phyloP scores from a whole-genome alignment of 2,113 vertebrate genomes.

The Cyanistes caeruleus region DNA sequence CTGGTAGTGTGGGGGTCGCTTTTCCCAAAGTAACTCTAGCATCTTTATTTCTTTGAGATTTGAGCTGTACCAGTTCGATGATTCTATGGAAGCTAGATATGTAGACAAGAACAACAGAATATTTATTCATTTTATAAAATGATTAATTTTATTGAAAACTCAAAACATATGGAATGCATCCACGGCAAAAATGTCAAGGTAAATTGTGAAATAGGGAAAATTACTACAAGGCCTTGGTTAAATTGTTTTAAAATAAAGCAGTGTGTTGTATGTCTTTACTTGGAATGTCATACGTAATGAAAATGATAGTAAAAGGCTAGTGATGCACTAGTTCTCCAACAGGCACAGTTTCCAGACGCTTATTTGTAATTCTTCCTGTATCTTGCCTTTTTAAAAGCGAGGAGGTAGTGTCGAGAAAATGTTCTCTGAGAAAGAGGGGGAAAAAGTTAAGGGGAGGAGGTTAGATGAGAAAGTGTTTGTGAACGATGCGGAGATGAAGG shows the following conservation, averaged over 20 bases:
- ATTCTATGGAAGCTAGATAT: background rate
- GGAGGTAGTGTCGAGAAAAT: background rate
- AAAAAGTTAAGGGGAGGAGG: rapidly evolving
- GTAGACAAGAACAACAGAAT: background rate
- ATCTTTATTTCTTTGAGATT: background rate
- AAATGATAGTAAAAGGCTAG: background rate
- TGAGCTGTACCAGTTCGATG: background rate
- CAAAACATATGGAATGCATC: background rate
- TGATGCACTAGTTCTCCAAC: background rate
- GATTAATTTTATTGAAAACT: background rate
- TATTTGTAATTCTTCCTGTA: background rate
- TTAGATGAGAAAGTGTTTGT: background rate
- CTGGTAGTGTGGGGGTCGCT: background rate
- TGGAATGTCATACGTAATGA: background rate
- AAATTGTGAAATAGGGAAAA: background rate
- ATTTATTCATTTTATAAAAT: background rate
- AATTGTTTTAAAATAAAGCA: background rate
- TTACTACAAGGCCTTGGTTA: background rate
- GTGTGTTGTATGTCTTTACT: background rate
- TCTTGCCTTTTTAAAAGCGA: background rate
- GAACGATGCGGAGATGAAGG: background rate
- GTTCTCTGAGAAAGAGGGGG: background rate
- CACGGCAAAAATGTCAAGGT: background rate
- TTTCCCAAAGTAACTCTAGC: background rate
- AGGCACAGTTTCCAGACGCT: background rate